A percentile compares a stretch with the other conserved stretches of the same genome.
Evolutionary conservation across 1,140 invertebrate species (phyloP).

Genomic region (Halyomorpha halys): DNA sequence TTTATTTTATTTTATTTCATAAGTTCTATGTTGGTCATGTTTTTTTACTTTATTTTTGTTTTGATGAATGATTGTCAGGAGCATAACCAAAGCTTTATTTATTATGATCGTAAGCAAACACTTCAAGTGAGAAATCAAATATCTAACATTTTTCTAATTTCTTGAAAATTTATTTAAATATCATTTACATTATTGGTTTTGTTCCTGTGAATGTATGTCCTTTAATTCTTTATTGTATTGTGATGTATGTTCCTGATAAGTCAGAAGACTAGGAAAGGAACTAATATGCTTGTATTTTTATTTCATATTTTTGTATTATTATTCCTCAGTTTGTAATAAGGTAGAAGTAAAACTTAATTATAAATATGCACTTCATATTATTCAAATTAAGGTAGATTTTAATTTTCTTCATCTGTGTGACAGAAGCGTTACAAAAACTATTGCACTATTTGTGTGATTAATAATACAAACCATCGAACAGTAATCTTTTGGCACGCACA

Average conservation of each 20-base stretch:
- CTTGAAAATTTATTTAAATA: too few species aligned
- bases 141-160: too few species aligned
- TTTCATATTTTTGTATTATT: constrained; percentile 4
- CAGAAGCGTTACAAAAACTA: background rate
- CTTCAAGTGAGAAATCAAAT: too few species aligned
- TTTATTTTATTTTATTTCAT: constrained; percentile 18
- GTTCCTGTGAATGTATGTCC: background rate
- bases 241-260: background rate
- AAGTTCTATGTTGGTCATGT: constrained; percentile 15
- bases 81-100: constrained; percentile 2
- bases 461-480: background rate
- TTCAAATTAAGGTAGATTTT: constrained; percentile 2
- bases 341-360: background rate
- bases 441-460: background rate
- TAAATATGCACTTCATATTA: constrained; percentile 1
- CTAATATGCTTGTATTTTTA: constrained; percentile 3
- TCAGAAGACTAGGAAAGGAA: background rate
- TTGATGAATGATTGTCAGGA: constrained; percentile 9
- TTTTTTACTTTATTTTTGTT: constrained; percentile 16
- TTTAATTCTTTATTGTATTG: background rate
- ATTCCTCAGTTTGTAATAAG: constrained; percentile 2
- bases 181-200: background rate
- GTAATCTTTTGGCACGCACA: background rate
- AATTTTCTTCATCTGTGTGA: constrained; percentile 5
- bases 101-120: background rate